Conservation (phyloP, 2,888 invertebrate species). For the Fragum whitleyi region DNA sequence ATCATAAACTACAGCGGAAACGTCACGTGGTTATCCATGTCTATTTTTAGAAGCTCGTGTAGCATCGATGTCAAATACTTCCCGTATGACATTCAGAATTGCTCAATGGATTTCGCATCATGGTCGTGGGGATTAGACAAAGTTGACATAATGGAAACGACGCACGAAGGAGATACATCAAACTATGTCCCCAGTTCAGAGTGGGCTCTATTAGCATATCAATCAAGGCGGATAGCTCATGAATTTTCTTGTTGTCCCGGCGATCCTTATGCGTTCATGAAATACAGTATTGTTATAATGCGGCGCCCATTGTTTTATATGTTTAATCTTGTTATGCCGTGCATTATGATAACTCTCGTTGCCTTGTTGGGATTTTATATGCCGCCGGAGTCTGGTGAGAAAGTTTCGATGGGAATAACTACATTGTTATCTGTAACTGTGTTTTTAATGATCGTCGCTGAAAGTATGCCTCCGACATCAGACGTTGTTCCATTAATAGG, state of each 20-base stretch:
- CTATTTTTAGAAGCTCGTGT: slow-evolving; percentile 87
- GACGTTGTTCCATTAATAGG: slow-evolving; percentile 87
- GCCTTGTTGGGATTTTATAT: slow-evolving; percentile 87
- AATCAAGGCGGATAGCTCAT: slow-evolving; percentile 86
- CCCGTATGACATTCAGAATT: slow-evolving; percentile 87
- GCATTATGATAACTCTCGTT: slow-evolving; percentile 86
- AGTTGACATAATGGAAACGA: slow-evolving; percentile 81
- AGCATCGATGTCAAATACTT: slow-evolving; percentile 87
- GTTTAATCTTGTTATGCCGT: slow-evolving; percentile 87
- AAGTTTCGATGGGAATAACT: slow-evolving; percentile 87
- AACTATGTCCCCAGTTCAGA: slow-evolving; percentile 97
- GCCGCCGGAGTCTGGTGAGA: slow-evolving; percentile 87
- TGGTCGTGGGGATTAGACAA: slow-evolving; percentile 87
- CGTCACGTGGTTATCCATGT: slow-evolving; percentile 87
- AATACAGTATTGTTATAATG: slow-evolving; percentile 86
- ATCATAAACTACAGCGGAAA: slow-evolving; percentile 87
- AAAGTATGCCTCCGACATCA: slow-evolving; percentile 87
- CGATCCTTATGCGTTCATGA: slow-evolving; percentile 86
- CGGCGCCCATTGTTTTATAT: slow-evolving; percentile 87
- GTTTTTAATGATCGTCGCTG: slow-evolving; percentile 87
- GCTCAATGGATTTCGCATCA: slow-evolving; percentile 87
- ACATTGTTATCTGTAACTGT: slow-evolving; percentile 87
- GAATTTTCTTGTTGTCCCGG: slow-evolving; percentile 87
- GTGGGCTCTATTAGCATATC: slow-evolving; percentile 89
- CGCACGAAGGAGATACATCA: slow-evolving; percentile 93